These are phyloP conservation scores for Lordiphosa stackelbergi DNA, from an alignment of 1,140 invertebrate genomes.

Conservation along the genomic window DNA sequence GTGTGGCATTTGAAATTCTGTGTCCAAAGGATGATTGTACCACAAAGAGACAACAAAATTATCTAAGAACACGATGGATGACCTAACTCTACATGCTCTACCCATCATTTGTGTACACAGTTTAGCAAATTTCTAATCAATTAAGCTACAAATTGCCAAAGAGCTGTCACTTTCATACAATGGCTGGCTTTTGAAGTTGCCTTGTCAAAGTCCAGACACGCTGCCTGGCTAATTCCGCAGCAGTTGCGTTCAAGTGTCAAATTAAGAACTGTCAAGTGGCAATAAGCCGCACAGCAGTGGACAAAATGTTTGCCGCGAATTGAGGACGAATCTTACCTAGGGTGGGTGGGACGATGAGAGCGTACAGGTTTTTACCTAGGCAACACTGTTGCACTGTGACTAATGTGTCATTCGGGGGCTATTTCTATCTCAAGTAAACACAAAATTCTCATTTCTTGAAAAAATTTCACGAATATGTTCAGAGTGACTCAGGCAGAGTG, in stretches of 20 bases:
- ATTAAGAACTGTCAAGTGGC: constrained; percentile 59
- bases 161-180: constrained; percentile 33
- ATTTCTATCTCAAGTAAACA: constrained; percentile 46
- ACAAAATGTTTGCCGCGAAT: no score
- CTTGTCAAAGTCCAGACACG: constrained; percentile 27
- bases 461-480: constrained; percentile 3
- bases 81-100: background rate
- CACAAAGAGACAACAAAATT: background rate
- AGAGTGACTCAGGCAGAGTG: constrained; percentile 34
- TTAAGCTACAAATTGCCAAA: constrained; percentile 47
- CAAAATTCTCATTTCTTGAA: constrained; percentile 19
- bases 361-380: constrained; percentile 1
- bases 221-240: constrained; percentile 33
- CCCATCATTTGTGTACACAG: constrained; percentile 10
- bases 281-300: constrained; percentile 16
- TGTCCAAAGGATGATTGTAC: background rate
- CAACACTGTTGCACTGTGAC: constrained; percentile 28
- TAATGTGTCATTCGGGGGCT: constrained; percentile 25
- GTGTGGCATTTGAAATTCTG: no score
- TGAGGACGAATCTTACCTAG: no score
- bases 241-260: constrained; percentile 39
- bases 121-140: constrained; percentile 60
- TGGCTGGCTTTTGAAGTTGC: constrained; percentile 49
- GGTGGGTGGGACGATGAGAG: no score
- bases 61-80: no score